phyloP scores from a whole-genome alignment of 2,888 invertebrate species.

The Caenorhabditis macrosperma region DNA sequence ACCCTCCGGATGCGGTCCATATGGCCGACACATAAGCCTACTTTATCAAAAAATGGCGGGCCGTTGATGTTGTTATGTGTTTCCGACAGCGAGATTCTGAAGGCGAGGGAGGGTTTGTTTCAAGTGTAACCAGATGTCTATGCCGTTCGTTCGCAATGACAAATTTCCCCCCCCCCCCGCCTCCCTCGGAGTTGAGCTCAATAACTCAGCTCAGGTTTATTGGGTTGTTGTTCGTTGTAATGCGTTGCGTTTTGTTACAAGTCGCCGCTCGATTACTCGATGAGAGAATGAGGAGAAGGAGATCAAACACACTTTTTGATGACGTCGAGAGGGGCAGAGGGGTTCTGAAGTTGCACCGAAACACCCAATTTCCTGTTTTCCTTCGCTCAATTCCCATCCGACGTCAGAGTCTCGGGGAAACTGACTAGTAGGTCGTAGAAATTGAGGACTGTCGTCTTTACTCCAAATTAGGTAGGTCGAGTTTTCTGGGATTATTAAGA shows the following conservation, averaged over 20 bases:
- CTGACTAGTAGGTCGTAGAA: background rate
- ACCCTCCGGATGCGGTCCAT: constrained; percentile 17
- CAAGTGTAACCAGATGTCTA: constrained; percentile 53
- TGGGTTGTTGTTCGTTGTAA: constrained; percentile 49
- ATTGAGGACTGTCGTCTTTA: background rate
- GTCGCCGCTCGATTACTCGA: constrained; percentile 10
- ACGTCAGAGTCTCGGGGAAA: constrained; percentile 15
- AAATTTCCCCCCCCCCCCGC: constrained; percentile 17
- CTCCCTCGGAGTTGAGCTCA: constrained; percentile 9
- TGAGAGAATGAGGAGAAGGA: constrained; percentile 14
- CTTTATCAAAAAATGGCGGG: constrained; percentile 26
- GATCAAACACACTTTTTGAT: constrained; percentile 30
- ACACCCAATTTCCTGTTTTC: constrained; percentile 50
- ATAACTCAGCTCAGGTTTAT: constrained; percentile 50
- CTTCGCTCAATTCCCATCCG: constrained; percentile 25
- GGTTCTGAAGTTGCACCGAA: constrained; percentile 24
- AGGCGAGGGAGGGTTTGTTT: constrained; percentile 22
- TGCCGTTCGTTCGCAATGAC: constrained; percentile 6
- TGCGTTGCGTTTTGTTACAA: constrained; percentile 42
- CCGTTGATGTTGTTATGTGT: constrained; percentile 8
- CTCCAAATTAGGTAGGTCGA: background rate
- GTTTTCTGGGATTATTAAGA: too few relatives aligned
- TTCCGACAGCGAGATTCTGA: background rate
- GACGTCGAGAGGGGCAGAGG: constrained; percentile 7
- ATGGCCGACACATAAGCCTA: constrained; percentile 1